Conservation (phyloP, 2,888 invertebrate genomes). For the Hesperia comma region DNA sequence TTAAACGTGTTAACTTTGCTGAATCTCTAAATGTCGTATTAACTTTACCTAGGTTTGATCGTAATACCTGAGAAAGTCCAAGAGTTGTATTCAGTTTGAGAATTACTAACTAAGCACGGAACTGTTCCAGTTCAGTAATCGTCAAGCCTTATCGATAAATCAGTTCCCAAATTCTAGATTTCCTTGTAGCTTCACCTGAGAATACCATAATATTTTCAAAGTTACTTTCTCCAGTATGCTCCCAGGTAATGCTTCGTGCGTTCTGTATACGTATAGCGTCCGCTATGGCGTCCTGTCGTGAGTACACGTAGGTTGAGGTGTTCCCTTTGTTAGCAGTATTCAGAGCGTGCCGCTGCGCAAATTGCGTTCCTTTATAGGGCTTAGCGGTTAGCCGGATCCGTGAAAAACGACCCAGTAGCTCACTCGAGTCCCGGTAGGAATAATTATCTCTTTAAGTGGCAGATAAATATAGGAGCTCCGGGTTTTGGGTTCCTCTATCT, state of each 20-base stretch:
- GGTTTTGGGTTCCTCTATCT: no score
- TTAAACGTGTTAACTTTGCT: neutral
- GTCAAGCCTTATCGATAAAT: no score
- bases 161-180: no score
- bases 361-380: neutral
- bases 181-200: no score
- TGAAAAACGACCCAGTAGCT: neutral
- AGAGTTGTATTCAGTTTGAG: neutral
- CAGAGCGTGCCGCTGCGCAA: constrained; percentile 25
- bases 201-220: no score
- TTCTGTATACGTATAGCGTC: neutral
- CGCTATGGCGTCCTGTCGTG: constrained; percentile 2
- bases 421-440: neutral
- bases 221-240: neutral
- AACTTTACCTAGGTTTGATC: neutral
- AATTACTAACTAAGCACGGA: no score
- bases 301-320: constrained; percentile 21
- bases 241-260: neutral
- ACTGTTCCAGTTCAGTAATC: no score
- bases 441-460: neutral
- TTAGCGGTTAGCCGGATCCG: neutral
- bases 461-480: neutral
- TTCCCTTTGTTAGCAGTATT: constrained; percentile 23
- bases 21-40: neutral
- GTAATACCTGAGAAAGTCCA: no score